phyloP scores from a whole-genome alignment of 2,888 invertebrate genomes.

The Noctua fimbriata region DNA sequence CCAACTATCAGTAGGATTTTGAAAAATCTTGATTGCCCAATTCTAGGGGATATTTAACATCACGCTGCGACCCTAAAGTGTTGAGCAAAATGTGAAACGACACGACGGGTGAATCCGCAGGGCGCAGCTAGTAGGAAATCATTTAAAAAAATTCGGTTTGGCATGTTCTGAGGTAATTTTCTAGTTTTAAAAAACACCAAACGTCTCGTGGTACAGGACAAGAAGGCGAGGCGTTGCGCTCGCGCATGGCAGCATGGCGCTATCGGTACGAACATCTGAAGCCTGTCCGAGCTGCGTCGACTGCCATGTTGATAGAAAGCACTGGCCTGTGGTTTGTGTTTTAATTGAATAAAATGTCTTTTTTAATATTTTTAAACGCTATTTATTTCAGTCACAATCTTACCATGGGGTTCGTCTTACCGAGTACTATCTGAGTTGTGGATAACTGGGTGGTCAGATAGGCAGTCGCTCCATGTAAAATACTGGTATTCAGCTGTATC shows the following conservation, averaged over 20 bases:
- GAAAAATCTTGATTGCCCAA: neutral
- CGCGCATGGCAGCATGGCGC: slow-evolving; percentile 30
- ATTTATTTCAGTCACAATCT: no score
- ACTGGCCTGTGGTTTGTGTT: slow-evolving; percentile 2
- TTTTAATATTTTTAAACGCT: no score
- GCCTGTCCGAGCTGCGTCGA: slow-evolving; percentile 26
- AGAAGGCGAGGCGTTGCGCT: slow-evolving; percentile 30
- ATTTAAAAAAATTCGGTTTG: neutral
- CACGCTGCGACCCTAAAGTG: neutral
- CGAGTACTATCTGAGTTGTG: no score
- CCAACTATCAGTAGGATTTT: neutral
- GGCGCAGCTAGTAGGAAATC: neutral
- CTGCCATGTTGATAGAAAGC: slow-evolving; percentile 37
- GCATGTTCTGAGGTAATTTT: neutral
- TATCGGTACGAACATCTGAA: slow-evolving; percentile 57
- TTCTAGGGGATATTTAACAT: neutral
- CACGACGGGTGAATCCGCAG: neutral
- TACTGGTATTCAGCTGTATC: no score
- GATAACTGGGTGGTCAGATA: no score
- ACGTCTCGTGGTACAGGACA: neutral
- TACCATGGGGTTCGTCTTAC: no score
- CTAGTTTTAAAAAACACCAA: neutral
- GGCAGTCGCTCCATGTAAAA: no score
- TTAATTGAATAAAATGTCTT: slow-evolving; percentile 22
- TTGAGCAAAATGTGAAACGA: neutral